These are phyloP conservation scores for Perdita meconis DNA, from an alignment of 2,888 invertebrate species.

Conservation along the genomic window DNA sequence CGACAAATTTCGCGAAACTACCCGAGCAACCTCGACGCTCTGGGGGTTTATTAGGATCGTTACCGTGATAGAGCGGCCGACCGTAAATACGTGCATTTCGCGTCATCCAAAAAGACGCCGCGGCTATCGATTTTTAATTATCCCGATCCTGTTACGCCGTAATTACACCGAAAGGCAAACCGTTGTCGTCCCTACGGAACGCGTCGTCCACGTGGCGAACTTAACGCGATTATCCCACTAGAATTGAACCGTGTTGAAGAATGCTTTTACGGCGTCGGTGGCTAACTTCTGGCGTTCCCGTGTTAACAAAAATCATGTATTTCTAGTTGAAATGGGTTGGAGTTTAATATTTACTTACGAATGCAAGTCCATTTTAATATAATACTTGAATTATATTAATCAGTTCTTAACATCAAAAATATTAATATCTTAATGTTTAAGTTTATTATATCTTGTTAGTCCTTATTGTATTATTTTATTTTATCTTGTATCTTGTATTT, in stretches of 20 bases:
- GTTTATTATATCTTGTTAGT: no score
- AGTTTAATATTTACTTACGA: no score
- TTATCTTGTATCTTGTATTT: no score
- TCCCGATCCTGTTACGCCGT: conserved; percentile 43
- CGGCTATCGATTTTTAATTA: conserved; percentile 55
- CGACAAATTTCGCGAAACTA: conserved; percentile 29
- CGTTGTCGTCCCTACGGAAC: conserved; percentile 22
- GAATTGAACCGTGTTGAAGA: neutral
- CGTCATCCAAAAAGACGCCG: conserved; percentile 18
- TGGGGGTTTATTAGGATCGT: conserved; percentile 54
- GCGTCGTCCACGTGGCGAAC: neutral
- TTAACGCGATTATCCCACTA: conserved; percentile 36
- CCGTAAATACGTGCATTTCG: conserved; percentile 40
- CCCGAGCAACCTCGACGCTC: conserved; percentile 12
- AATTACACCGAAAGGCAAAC: conserved; percentile 25
- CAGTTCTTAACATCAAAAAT: no score
- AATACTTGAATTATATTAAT: no score
- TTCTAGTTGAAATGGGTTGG: no score
- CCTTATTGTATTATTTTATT: no score
- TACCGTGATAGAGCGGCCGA: conserved; percentile 24
- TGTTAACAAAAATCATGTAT: neutral
- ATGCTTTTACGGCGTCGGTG: neutral
- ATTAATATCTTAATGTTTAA: no score
- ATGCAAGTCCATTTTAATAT: no score
- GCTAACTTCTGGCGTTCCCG: neutral